These are phyloP conservation scores for Podarcis lilfordi DNA, from an alignment of 2,797 vertebrate genomes.

Conservation along the genomic window DNA sequence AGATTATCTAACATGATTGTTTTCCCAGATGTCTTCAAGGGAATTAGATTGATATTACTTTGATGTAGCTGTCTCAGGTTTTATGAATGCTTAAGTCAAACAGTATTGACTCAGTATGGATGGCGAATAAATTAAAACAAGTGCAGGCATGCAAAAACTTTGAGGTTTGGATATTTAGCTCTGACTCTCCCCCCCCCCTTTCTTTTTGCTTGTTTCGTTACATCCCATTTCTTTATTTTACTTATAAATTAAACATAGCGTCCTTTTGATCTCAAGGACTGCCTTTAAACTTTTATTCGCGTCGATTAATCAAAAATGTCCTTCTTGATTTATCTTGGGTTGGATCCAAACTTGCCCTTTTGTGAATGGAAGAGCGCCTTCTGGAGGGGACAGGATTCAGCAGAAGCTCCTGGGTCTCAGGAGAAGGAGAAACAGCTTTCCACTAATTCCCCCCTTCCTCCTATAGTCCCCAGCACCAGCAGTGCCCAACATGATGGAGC, in stretches of 20 bases:
- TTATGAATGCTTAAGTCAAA: conserved; percentile 65
- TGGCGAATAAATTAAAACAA: conserved; percentile 59
- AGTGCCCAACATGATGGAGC: too few relatives aligned
- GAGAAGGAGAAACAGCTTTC: too few relatives aligned
- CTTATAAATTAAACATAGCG: not conserved
- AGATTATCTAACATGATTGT: conserved; percentile 57
- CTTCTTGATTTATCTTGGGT: too few relatives aligned
- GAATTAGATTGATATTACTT: conserved; percentile 58
- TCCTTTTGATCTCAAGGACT: not conserved
- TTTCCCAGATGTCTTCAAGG: conserved; percentile 48
- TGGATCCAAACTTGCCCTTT: not conserved
- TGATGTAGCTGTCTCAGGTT: conserved; percentile 53
- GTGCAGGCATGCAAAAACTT: not conserved
- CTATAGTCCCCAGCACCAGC: too few relatives aligned
- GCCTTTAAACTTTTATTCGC: not conserved
- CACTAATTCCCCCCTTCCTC: too few relatives aligned
- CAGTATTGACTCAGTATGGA: conserved; percentile 47
- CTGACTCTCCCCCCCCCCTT: too few relatives aligned
- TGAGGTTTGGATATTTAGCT: not conserved
- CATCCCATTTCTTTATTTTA: not conserved
- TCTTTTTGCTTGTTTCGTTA: not conserved
- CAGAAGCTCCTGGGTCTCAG: too few relatives aligned
- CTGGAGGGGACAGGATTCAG: too few relatives aligned
- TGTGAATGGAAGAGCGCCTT: not conserved
- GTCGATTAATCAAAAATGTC: too few relatives aligned